Conservation (phyloP, 1,140 invertebrate genomes). For the Psix sp. region DNA sequence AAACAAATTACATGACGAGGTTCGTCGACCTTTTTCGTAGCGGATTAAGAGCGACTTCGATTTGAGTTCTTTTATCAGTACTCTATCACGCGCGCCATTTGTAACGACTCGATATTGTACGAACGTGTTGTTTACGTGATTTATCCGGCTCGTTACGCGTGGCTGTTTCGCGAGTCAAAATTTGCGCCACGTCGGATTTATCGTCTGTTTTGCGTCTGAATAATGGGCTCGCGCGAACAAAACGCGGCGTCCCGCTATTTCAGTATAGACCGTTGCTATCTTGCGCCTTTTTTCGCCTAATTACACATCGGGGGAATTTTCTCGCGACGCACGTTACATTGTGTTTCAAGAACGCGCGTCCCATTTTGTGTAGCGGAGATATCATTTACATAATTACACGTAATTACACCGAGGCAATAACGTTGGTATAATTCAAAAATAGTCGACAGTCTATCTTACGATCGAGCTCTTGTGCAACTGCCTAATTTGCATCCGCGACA, state of each 20-base stretch:
- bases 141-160: slow-evolving; percentile 40
- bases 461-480: slow-evolving; percentile 33
- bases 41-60: too few relatives aligned
- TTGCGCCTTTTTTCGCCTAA: neutral
- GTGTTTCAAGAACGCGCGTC: too few relatives aligned
- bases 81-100: neutral
- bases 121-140: slow-evolving; percentile 55
- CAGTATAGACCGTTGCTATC: slow-evolving; percentile 11
- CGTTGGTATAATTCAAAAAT: slow-evolving; percentile 35
- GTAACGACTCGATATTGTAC: slow-evolving; percentile 41
- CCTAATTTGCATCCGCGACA: too few relatives aligned
- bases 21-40: slow-evolving; percentile 30
- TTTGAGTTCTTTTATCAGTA: neutral
- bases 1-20: too few relatives aligned
- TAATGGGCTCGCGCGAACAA: too few relatives aligned
- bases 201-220: neutral
- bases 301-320: neutral
- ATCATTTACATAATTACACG: slow-evolving; percentile 39
- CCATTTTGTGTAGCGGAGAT: slow-evolving; percentile 6
- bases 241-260: too few relatives aligned
- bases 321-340: too few relatives aligned
- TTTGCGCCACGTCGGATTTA: too few relatives aligned
- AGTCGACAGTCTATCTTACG: slow-evolving; percentile 29
- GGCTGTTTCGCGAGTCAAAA: neutral
- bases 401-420: slow-evolving; percentile 42